Evolutionary conservation across 2,113 vertebrate species (phyloP).

Genomic region (Cyphomyrus discorhynchus): DNA sequence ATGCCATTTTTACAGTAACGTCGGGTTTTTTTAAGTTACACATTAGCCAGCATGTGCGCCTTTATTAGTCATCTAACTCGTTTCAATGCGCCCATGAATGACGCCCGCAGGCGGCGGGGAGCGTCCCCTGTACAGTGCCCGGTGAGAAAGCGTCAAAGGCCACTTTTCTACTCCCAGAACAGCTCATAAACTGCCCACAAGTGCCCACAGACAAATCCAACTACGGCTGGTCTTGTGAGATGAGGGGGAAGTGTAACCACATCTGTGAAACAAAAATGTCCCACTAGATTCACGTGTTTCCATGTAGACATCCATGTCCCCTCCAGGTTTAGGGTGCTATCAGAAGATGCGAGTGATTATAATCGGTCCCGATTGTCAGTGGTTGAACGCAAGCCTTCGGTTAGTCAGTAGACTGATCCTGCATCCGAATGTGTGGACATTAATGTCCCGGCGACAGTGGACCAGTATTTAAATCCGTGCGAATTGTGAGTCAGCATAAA

Average conservation of each 20-base stretch:
- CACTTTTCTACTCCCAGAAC: neutral
- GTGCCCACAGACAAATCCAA: neutral
- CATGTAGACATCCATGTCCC: neutral
- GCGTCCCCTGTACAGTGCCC: neutral
- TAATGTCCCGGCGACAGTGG: neutral
- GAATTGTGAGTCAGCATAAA: neutral
- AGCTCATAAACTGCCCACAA: neutral
- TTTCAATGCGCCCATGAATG: neutral
- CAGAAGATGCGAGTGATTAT: neutral
- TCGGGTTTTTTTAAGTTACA: neutral
- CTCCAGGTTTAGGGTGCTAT: neutral
- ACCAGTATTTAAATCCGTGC: neutral
- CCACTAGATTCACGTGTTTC: neutral
- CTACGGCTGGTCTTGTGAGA: neutral
- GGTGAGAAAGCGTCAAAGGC: neutral
- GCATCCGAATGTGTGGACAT: neutral
- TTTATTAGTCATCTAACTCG: neutral
- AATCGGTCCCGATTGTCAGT: neutral
- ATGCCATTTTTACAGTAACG: neutral
- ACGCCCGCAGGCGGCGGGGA: neutral
- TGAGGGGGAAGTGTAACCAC: neutral
- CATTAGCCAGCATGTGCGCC: neutral
- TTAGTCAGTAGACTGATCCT: neutral
- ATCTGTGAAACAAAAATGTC: neutral
- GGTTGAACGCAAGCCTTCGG: neutral